Evolutionary conservation across 2,797 vertebrate genomes (phyloP).

Genomic region (Chrosomus eos): DNA sequence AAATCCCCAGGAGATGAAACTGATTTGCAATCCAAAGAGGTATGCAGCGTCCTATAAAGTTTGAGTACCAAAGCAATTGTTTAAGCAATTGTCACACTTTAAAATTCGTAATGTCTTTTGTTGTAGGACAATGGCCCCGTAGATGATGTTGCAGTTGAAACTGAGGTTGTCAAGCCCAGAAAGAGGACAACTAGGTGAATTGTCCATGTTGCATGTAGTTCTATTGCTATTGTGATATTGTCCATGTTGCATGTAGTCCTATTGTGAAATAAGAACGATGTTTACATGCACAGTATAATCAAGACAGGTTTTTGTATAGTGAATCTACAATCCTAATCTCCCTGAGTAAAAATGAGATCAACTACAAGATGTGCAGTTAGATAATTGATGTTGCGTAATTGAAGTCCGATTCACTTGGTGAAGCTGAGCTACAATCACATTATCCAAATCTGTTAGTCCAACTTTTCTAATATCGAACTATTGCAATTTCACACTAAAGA

Average conservation of each 20-base stretch:
- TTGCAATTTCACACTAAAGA: neutral
- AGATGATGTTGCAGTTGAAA: constrained; percentile 66
- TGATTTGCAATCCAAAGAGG: constrained; percentile 16
- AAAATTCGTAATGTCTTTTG: constrained; percentile 47
- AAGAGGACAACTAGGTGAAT: constrained; percentile 79
- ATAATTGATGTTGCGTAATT: neutral
- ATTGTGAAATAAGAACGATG: too few species aligned
- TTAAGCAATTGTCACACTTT: constrained; percentile 3
- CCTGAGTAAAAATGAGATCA: neutral
- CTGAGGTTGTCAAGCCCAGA: constrained; percentile 71
- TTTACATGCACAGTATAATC: neutral
- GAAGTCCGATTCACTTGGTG: neutral
- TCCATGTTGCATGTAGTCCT: neutral
- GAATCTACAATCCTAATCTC: neutral
- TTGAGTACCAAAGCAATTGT: neutral
- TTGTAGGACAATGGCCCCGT: constrained; percentile 75
- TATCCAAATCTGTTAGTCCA: neutral
- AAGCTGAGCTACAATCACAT: neutral
- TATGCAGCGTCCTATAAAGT: neutral
- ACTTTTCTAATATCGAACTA: too few species aligned
- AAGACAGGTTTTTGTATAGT: neutral
- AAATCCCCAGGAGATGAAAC: constrained; percentile 66
- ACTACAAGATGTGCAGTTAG: neutral
- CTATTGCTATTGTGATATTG: neutral
- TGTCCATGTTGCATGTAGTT: neutral